Evolutionary conservation across 2,888 invertebrate genomes (phyloP).

Genomic region (Callyntrura guangdongensis): DNA sequence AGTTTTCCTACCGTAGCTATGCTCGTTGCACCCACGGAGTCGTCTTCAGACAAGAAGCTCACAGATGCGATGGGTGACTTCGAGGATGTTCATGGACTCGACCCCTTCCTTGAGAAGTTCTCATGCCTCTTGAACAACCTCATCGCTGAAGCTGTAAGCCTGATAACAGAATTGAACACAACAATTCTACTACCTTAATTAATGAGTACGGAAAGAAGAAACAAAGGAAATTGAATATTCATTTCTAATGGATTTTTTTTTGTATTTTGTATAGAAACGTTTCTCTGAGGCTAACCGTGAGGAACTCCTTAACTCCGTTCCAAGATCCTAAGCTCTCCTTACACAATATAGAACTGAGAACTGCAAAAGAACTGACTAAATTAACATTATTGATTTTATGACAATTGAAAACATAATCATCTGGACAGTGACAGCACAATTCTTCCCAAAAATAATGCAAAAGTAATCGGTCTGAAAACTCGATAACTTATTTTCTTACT

Average conservation of each 20-base stretch:
- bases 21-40: constrained; percentile 76
- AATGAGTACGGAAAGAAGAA: too few relatives aligned
- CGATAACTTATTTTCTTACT: constrained; percentile 23
- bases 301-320: constrained; percentile 76
- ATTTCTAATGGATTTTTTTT: too few relatives aligned
- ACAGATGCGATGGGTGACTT: constrained; percentile 70
- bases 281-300: constrained; percentile 76
- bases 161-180: too few relatives aligned
- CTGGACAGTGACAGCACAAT: constrained; percentile 10
- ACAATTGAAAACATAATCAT: background rate
- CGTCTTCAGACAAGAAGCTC: constrained; percentile 73
- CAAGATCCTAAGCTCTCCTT: constrained; percentile 69
- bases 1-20: constrained; percentile 74
- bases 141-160: constrained; percentile 74
- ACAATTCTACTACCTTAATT: too few relatives aligned
- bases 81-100: constrained; percentile 74
- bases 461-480: background rate
- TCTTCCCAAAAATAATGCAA: background rate
- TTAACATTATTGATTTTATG: background rate
- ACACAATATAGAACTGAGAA: too few relatives aligned
- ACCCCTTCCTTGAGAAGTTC: constrained; percentile 74
- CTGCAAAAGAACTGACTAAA: constrained; percentile 23
- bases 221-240: too few relatives aligned
- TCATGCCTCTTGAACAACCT: constrained; percentile 76
- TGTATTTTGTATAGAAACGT: constrained; percentile 65